phyloP scores from a whole-genome alignment of 2,888 invertebrate genomes.

The Macropis europaea region DNA sequence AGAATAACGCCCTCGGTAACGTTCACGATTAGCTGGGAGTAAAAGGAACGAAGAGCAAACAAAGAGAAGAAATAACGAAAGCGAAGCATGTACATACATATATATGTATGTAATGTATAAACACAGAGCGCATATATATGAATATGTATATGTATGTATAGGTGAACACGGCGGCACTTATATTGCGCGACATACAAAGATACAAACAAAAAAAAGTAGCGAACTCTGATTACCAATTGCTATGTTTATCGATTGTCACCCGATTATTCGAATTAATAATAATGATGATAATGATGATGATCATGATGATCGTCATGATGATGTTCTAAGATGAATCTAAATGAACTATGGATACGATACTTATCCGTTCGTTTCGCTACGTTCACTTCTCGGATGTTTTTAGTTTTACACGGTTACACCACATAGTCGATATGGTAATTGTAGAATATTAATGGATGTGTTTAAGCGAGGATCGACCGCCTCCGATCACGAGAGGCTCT shows the following conservation, averaged over 20 bases:
- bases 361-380: slow-evolving; percentile 67
- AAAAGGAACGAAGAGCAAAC: background rate
- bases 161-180: slow-evolving; percentile 73
- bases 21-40: background rate
- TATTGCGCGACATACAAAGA: slow-evolving; percentile 60
- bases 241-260: slow-evolving; percentile 82
- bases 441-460: slow-evolving; percentile 77
- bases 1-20: slow-evolving; percentile 14
- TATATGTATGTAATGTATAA: slow-evolving; percentile 74
- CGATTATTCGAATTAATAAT: slow-evolving; percentile 77
- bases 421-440: slow-evolving; percentile 70
- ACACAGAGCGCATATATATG: slow-evolving; percentile 71
- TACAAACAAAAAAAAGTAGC: slow-evolving; percentile 63
- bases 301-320: no score
- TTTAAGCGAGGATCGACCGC: slow-evolving; percentile 70
- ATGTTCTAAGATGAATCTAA: slow-evolving; percentile 72
- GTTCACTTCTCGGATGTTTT: slow-evolving; percentile 67
- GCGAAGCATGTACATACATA: slow-evolving; percentile 71
- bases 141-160: slow-evolving; percentile 76
- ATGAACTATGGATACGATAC: slow-evolving; percentile 63
- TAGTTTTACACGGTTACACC: slow-evolving; percentile 66
- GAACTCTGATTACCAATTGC: slow-evolving; percentile 77
- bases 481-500: slow-evolving; percentile 65
- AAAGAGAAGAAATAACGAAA: background rate
- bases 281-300: slow-evolving; percentile 42